These are phyloP conservation scores for Drosophila tanythrix DNA, from an alignment of 2,888 invertebrate species.

Conservation along the genomic window DNA sequence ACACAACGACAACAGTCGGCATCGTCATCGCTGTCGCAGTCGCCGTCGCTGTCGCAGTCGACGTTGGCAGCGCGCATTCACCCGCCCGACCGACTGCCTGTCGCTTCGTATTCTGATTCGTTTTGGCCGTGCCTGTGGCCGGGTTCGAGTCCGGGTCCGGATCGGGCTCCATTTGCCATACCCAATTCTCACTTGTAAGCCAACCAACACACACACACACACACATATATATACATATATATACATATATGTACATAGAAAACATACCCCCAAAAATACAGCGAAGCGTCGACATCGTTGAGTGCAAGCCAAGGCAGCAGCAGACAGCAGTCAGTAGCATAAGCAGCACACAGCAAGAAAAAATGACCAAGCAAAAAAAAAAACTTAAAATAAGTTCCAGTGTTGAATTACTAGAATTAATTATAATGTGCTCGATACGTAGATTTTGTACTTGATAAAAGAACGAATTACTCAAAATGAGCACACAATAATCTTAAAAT, in stretches of 20 bases:
- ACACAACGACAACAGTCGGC: constrained; percentile 29
- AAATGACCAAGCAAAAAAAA: background rate
- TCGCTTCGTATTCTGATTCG: constrained; percentile 38
- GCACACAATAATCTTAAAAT: background rate
- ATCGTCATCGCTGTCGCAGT: constrained; percentile 34
- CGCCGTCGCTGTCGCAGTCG: constrained; percentile 20
- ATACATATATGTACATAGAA: background rate
- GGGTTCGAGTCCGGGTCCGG: constrained; percentile 25
- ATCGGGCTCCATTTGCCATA: constrained; percentile 53
- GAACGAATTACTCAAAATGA: background rate
- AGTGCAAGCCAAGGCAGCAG: constrained; percentile 52
- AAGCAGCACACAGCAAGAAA: background rate
- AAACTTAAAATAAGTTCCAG: background rate
- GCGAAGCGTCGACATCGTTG: constrained; percentile 43
- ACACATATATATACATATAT: background rate
- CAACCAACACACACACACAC: constrained; percentile 3
- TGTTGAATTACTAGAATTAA: background rate
- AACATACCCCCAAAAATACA: constrained; percentile 20
- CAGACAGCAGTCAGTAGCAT: constrained; percentile 4
- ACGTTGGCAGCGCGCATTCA: constrained; percentile 51
- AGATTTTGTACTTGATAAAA: background rate
- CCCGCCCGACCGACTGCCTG: constrained; percentile 16
- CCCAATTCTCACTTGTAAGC: constrained; percentile 42
- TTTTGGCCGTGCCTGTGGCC: constrained; percentile 38
- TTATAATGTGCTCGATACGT: background rate